A percentile compares a stretch with the other conserved stretches of the same genome.
These are phyloP conservation scores for Oenanthe melanoleuca DNA, from an alignment of 2,113 vertebrate genomes.

Conservation along the genomic window DNA sequence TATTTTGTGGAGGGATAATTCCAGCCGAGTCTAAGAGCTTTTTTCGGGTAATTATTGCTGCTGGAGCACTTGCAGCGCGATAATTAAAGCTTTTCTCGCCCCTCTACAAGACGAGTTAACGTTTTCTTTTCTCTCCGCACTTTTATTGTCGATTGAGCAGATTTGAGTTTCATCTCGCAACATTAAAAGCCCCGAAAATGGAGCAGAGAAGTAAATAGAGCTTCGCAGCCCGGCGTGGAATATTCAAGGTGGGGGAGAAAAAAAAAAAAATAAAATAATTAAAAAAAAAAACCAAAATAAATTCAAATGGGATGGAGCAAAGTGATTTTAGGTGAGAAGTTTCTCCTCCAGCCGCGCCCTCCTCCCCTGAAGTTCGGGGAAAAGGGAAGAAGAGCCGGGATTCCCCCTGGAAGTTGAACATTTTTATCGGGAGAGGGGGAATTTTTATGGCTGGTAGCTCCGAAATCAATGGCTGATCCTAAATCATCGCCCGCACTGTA, in stretches of 20 bases:
- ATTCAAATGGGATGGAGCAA: accelerated
- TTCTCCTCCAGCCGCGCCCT: neutral
- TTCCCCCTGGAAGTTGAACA: neutral
- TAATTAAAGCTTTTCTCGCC: neutral
- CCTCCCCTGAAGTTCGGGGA: neutral
- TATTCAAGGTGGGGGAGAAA: neutral
- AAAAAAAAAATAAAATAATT: too few species aligned
- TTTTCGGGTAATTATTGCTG: conserved; percentile 46
- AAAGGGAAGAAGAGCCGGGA: neutral
- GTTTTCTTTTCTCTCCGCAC: conserved; percentile 43
- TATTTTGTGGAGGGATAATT: conserved; percentile 41
- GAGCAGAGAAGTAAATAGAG: conserved; percentile 3
- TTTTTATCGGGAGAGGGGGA: conserved; percentile 60
- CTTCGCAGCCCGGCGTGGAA: neutral
- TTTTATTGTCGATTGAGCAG: conserved; percentile 49
- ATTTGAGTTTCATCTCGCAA: conserved; percentile 18
- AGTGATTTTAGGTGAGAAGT: neutral
- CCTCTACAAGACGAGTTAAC: conserved; percentile 4
- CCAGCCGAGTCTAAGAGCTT: conserved; percentile 27
- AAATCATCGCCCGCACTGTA: conserved; percentile 62
- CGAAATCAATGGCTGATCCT: conserved; percentile 65
- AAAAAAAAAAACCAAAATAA: too few species aligned
- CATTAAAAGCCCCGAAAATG: neutral
- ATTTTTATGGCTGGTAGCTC: conserved; percentile 66
- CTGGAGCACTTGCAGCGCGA: conserved; percentile 34